These are phyloP conservation scores for Paradoxurus hermaphroditus DNA, from an alignment of 2,113 vertebrate species.

Conservation along the genomic window DNA sequence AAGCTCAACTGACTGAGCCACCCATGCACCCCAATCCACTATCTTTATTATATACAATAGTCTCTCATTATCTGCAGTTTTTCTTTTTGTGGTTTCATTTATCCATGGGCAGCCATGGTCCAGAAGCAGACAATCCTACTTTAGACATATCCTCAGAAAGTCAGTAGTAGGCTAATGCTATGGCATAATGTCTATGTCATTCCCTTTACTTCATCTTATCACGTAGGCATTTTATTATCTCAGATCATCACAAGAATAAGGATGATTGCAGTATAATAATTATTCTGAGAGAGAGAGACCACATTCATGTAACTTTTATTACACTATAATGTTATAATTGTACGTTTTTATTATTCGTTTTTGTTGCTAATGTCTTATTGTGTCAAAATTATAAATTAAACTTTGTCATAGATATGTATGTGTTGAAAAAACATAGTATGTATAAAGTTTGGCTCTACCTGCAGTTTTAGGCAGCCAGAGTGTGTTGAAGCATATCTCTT, in stretches of 20 bases:
- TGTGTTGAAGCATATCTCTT: background rate
- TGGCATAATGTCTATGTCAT: background rate
- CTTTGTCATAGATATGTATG: background rate
- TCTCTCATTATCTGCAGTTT: background rate
- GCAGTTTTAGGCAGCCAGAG: background rate
- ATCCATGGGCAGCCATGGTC: background rate
- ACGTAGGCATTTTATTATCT: background rate
- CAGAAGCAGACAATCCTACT: background rate
- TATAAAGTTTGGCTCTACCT: background rate
- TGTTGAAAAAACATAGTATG: background rate
- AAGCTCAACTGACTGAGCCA: no score
- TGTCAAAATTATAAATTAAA: background rate
- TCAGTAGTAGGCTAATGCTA: background rate
- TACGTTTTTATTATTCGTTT: background rate
- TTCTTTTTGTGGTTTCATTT: background rate
- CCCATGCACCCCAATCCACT: background rate
- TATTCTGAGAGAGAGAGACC: background rate
- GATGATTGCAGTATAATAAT: background rate
- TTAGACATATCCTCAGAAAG: background rate
- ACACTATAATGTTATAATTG: background rate
- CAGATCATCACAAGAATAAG: background rate
- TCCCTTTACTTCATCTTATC: background rate
- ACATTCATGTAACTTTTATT: background rate
- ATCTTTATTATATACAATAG: background rate
- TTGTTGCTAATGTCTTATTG: background rate